Conservation (phyloP, 1,140 invertebrate species). For the Coelopa frigida region DNA sequence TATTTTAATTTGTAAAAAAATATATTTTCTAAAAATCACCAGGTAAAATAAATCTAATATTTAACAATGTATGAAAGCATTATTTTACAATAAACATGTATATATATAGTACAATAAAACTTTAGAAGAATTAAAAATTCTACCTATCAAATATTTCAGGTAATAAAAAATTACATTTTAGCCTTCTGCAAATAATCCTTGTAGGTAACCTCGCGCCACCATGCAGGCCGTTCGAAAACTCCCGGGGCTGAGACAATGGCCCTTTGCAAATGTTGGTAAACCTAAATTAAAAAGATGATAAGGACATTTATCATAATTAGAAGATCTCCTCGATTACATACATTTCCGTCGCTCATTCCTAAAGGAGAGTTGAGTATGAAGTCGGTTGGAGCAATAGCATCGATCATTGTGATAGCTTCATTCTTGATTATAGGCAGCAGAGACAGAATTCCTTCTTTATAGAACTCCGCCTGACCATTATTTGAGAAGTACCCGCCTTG, state of each 20-base stretch:
- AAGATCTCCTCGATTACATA: constrained; percentile 26
- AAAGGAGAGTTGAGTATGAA: constrained; percentile 75
- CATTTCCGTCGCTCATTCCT: constrained; percentile 71
- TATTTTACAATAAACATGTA: too few species aligned
- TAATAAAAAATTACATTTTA: constrained; percentile 27
- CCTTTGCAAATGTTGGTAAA: constrained; percentile 54
- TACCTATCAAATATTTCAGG: too few species aligned
- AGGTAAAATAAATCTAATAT: too few species aligned
- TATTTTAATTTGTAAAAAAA: too few species aligned
- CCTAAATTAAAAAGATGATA: constrained; percentile 36
- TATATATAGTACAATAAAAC: too few species aligned
- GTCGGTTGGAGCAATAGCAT: constrained; percentile 82
- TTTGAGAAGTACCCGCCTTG: constrained; percentile 33
- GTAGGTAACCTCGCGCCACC: constrained; percentile 56
- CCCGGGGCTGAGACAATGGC: constrained; percentile 50
- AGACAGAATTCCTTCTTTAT: constrained; percentile 34
- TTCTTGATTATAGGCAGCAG: constrained; percentile 58
- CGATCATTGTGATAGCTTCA: constrained; percentile 67
- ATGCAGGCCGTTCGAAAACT: constrained; percentile 49
- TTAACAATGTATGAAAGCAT: too few species aligned
- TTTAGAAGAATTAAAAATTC: too few species aligned
- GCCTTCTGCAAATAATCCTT: constrained; percentile 35
- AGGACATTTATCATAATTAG: background rate
- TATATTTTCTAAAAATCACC: too few species aligned
- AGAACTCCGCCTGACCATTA: constrained; percentile 23